These are phyloP conservation scores for Anas platyrhynchos DNA, from an alignment of 2,113 vertebrate genomes.

Conservation along the genomic window DNA sequence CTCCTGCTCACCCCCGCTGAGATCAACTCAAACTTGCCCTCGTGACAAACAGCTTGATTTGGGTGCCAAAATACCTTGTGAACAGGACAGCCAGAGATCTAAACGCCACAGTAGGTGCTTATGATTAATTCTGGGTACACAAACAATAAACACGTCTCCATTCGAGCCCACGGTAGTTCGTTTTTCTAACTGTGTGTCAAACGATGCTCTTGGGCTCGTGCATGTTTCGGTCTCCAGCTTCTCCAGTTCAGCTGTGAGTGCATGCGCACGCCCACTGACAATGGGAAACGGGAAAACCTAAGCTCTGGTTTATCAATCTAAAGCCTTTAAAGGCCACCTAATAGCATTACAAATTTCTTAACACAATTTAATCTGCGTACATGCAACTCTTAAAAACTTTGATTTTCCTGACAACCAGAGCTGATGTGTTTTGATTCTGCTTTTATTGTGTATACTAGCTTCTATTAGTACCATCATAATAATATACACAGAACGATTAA, in stretches of 20 bases:
- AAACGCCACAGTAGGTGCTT: background rate
- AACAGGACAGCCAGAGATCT: background rate
- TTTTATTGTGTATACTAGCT: conserved; percentile 41
- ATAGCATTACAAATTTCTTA: conserved; percentile 49
- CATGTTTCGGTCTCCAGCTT: background rate
- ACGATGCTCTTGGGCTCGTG: background rate
- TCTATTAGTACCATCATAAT: conserved; percentile 46
- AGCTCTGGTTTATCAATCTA: conserved; percentile 14
- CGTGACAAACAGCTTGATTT: background rate
- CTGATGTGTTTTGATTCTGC: conserved; percentile 40
- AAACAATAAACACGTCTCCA: background rate
- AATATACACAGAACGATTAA: conserved; percentile 48
- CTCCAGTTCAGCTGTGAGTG: background rate
- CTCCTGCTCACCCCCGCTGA: fast-evolving
- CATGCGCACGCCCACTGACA: background rate
- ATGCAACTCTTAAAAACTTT: conserved; percentile 43
- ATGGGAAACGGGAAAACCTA: background rate
- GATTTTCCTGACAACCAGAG: conserved; percentile 47
- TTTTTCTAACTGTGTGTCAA: background rate
- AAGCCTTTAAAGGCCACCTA: conserved; percentile 37
- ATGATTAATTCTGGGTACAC: background rate
- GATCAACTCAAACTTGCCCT: background rate
- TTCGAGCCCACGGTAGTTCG: background rate
- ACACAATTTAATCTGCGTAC: conserved; percentile 37
- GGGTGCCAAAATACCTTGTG: background rate